Percentiles rank a stretch among this genome's conserved stretches.
Conservation (phyloP, 2,113 vertebrate species). For the Tyto alba region DNA sequence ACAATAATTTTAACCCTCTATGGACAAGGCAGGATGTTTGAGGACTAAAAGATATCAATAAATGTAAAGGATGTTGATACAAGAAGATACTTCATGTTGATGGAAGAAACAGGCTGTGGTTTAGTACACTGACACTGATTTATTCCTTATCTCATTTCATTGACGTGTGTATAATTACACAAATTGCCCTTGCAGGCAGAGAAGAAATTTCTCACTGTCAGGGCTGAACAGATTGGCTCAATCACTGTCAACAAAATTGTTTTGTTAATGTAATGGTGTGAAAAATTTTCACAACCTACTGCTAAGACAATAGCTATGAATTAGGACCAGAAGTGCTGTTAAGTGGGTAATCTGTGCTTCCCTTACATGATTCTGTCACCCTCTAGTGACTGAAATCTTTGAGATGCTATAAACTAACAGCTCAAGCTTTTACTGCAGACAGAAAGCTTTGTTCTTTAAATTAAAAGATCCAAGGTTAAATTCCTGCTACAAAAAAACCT, state of each 20-base stretch:
- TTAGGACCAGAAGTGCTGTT: not conserved
- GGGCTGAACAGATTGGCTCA: not conserved
- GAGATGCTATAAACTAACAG: not conserved
- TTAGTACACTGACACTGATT: not conserved
- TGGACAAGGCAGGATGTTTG: not conserved
- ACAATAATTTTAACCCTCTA: not conserved
- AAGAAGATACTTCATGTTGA: not conserved
- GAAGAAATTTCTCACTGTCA: not conserved
- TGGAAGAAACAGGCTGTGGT: not conserved
- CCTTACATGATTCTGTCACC: not conserved
- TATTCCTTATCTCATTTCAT: not conserved
- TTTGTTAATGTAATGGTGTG: not conserved
- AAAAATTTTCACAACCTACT: not conserved
- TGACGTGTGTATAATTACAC: not conserved
- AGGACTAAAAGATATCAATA: not conserved
- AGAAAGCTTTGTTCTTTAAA: not conserved
- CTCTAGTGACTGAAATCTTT: not conserved
- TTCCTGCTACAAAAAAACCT: not conserved
- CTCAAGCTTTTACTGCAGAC: not conserved
- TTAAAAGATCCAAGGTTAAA: not conserved
- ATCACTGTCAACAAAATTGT: not conserved
- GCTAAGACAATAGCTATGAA: not conserved
- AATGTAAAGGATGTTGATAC: not conserved
- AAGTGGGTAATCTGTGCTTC: no score
- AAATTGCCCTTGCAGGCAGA: not conserved